Percentiles rank a stretch among this genome's conserved stretches.
Evolutionary conservation across 1,140 invertebrate genomes (phyloP).

Genomic region (Drosophila kurseongensis): DNA sequence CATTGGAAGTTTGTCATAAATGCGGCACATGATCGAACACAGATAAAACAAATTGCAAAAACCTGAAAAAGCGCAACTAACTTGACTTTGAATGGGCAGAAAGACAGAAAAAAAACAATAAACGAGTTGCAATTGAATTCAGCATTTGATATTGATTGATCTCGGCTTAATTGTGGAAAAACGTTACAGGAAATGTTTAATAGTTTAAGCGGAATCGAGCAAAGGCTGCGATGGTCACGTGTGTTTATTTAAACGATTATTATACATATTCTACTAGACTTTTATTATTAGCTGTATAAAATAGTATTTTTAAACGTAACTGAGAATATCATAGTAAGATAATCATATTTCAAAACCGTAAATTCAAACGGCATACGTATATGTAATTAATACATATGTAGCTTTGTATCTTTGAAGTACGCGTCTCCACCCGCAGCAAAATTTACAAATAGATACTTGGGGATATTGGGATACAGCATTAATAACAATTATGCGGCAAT

Average conservation of each 20-base stretch:
- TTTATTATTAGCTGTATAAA: too few species aligned
- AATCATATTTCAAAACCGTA: too few species aligned
- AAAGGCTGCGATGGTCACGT: neutral
- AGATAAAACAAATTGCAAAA: constrained; percentile 34
- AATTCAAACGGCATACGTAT: too few species aligned
- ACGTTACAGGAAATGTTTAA: constrained; percentile 17
- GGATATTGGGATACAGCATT: constrained; percentile 15
- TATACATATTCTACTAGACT: neutral
- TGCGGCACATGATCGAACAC: constrained; percentile 9
- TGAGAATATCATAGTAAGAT: too few species aligned
- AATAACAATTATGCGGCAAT: constrained; percentile 49
- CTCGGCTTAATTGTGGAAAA: constrained; percentile 28
- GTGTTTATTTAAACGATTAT: neutral
- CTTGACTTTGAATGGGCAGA: constrained; percentile 26
- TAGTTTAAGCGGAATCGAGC: neutral
- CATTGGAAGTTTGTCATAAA: constrained; percentile 53
- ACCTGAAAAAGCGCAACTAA: constrained; percentile 18
- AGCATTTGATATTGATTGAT: constrained; percentile 37
- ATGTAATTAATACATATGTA: too few species aligned
- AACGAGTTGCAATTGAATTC: constrained; percentile 33
- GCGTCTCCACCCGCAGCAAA: neutral
- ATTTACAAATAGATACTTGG: neutral
- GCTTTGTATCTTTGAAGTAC: neutral
- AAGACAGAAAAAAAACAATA: constrained; percentile 1
- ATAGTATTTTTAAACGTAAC: too few species aligned